Conservation (phyloP, 2,888 invertebrate genomes). For the Pycnomerus fuliginosus region DNA sequence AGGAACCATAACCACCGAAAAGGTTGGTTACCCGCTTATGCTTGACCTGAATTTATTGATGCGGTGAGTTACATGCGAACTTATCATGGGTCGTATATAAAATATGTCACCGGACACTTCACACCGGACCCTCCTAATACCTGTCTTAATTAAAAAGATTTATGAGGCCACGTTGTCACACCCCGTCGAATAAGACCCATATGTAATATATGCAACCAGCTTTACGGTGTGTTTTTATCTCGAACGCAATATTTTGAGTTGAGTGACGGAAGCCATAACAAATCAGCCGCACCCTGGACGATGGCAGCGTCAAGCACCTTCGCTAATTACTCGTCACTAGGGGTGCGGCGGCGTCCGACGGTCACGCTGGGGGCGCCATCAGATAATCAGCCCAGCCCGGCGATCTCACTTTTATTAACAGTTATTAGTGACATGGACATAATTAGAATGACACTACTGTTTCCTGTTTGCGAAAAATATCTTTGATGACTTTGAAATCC, state of each 20-base stretch:
- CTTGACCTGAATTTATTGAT: too few species aligned
- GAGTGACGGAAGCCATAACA: constrained; percentile 36
- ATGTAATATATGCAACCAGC: constrained; percentile 39
- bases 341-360: constrained; percentile 26
- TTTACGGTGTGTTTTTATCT: constrained; percentile 47
- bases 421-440: constrained; percentile 28
- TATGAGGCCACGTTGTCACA: constrained; percentile 42
- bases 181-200: constrained; percentile 43
- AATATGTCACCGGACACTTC: constrained; percentile 42
- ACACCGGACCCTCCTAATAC: constrained; percentile 39
- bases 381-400: constrained; percentile 29
- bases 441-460: constrained; percentile 36
- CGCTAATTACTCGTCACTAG: constrained; percentile 37
- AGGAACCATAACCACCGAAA: constrained; percentile 7
- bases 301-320: constrained; percentile 33
- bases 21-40: too few species aligned
- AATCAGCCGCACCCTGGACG: constrained; percentile 33
- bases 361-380: constrained; percentile 26
- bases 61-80: too few species aligned
- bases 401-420: constrained; percentile 29
- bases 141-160: constrained; percentile 46
- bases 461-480: too few species aligned
- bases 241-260: constrained; percentile 41
- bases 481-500: too few species aligned
- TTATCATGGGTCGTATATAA: constrained; percentile 36